phyloP scores from a whole-genome alignment of 2,888 invertebrate species.

The Thymelicus acteon region DNA sequence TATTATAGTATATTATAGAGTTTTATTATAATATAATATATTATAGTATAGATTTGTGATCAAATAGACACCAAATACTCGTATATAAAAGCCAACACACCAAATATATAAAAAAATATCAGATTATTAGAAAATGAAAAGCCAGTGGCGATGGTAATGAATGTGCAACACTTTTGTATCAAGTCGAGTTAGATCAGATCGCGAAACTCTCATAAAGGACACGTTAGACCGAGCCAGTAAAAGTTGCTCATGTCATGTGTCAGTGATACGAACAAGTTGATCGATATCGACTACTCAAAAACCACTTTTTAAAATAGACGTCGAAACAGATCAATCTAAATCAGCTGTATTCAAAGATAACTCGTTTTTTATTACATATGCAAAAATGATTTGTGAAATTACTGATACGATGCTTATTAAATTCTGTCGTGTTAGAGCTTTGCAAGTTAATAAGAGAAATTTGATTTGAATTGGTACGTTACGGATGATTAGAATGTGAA shows the following conservation, averaged over 20 bases:
- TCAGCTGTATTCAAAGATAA: neutral
- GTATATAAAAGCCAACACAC: too few species aligned
- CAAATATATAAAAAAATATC: too few species aligned
- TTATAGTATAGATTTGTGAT: too few species aligned
- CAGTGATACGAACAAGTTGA: constrained; percentile 19
- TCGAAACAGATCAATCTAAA: constrained; percentile 5
- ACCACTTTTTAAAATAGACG: neutral
- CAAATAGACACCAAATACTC: too few species aligned
- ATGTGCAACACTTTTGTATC: constrained; percentile 23
- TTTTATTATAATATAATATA: too few species aligned
- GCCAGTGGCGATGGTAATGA: neutral
- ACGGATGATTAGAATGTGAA: too few species aligned
- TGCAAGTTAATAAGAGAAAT: too few species aligned
- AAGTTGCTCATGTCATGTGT: constrained; percentile 30
- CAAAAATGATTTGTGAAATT: neutral
- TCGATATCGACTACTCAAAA: constrained; percentile 5
- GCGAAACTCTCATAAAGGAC: constrained; percentile 19
- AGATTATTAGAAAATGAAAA: too few species aligned
- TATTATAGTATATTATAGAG: too few species aligned
- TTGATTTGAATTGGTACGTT: too few species aligned
- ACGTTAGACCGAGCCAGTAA: constrained; percentile 25
- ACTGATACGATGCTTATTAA: too few species aligned
- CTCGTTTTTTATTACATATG: neutral
- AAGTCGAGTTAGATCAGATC: constrained; percentile 21
- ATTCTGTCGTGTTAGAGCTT: too few species aligned